These are phyloP conservation scores for Euwallacea similis DNA, from an alignment of 1,140 invertebrate species.

Conservation along the genomic window DNA sequence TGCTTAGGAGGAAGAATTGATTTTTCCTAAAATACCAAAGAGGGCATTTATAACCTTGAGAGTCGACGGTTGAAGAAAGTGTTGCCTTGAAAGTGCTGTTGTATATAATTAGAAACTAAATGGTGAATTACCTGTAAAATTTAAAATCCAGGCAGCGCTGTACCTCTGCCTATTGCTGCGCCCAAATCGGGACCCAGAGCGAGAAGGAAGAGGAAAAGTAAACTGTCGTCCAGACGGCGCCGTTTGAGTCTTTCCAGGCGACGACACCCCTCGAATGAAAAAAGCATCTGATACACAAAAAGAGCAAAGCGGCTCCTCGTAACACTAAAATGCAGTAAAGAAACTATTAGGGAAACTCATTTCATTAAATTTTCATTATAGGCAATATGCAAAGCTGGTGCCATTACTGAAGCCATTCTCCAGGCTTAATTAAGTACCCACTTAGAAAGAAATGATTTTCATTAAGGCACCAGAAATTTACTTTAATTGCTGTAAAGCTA, in stretches of 20 bases:
- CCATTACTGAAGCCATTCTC: too few species aligned
- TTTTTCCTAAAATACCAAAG: not conserved
- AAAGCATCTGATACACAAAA: constrained; percentile 36
- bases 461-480: too few species aligned
- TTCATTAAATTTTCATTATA: constrained; percentile 7
- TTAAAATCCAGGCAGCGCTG: constrained; percentile 7
- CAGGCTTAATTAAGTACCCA: too few species aligned
- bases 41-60: not conserved
- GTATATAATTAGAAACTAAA: not conserved
- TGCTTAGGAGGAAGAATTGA: constrained; percentile 3
- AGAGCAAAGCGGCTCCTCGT: constrained; percentile 31
- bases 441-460: too few species aligned
- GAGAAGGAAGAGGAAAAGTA: constrained; percentile 26
- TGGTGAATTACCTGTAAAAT: constrained; percentile 28
- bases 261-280: constrained; percentile 18
- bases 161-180: constrained; percentile 18
- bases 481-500: too few species aligned
- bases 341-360: not conserved
- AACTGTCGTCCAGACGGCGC: constrained; percentile 33
- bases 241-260: constrained; percentile 15
- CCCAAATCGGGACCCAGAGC: constrained; percentile 12
- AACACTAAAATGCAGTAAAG: not conserved
- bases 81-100: too few species aligned
- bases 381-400: too few species aligned
- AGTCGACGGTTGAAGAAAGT: not conserved